phyloP scores from a whole-genome alignment of 2,888 invertebrate genomes.

The Chironomus tentans region DNA sequence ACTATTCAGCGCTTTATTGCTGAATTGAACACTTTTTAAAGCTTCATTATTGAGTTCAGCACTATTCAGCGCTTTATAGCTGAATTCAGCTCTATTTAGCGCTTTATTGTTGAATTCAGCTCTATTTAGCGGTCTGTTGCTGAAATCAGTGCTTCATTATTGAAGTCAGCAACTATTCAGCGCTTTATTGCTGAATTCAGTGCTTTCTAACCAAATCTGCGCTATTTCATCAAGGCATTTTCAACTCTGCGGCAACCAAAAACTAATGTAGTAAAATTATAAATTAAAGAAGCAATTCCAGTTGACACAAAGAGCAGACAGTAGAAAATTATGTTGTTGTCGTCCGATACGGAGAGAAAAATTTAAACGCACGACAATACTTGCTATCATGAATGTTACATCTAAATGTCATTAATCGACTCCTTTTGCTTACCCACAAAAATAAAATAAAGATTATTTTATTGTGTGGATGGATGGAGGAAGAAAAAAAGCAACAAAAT shows the following conservation, averaged over 20 bases:
- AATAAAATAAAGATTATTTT: neutral
- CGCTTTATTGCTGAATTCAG: too few species aligned
- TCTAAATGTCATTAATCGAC: constrained; percentile 18
- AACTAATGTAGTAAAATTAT: too few species aligned
- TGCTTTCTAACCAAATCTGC: neutral
- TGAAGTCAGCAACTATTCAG: too few species aligned
- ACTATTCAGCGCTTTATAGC: too few species aligned
- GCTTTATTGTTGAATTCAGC: too few species aligned
- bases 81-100: too few species aligned
- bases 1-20: too few species aligned
- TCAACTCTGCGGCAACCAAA: neutral
- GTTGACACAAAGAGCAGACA: neutral
- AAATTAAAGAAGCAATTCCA: neutral
- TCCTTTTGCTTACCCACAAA: neutral
- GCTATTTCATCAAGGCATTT: neutral
- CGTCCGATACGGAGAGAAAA: neutral
- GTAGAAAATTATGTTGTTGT: constrained; percentile 17
- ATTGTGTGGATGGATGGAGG: neutral
- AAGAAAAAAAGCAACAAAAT: neutral
- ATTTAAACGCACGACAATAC: too few species aligned
- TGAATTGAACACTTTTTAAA: too few species aligned
- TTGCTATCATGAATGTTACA: constrained; percentile 6
- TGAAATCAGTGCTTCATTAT: too few species aligned
- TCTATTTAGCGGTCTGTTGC: too few species aligned
- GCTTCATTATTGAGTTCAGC: too few species aligned